Percentiles rank a stretch among this genome's conserved stretches.
phyloP scores from a whole-genome alignment of 2,797 vertebrate species.

The Tenualosa thibaudeaui region DNA sequence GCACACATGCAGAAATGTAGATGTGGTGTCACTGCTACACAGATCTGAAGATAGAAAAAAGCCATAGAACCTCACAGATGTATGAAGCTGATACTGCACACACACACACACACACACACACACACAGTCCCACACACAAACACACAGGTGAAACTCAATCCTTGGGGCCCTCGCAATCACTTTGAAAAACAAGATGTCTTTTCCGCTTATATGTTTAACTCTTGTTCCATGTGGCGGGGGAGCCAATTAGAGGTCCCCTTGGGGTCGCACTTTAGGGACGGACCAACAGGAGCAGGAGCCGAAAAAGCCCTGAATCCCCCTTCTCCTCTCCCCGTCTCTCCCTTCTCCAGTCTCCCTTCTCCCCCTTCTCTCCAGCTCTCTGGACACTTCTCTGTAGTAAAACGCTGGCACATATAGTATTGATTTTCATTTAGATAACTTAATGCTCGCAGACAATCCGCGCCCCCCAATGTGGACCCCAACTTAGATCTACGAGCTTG shows the following conservation, averaged over 20 bases:
- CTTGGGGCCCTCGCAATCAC: slow-evolving; percentile 61
- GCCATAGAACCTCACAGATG: background rate
- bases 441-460: slow-evolving; percentile 93
- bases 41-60: background rate
- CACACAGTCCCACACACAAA: slow-evolving; percentile 47
- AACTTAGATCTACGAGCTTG: slow-evolving; percentile 82
- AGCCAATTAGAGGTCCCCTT: slow-evolving; percentile 77
- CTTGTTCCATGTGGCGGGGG: slow-evolving; percentile 75
- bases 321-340: slow-evolving; percentile 49
- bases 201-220: slow-evolving; percentile 80
- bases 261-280: slow-evolving; percentile 70
- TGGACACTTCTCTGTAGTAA: slow-evolving; percentile 82
- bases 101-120: slow-evolving; percentile 22
- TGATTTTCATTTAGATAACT: slow-evolving; percentile 99
- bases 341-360: slow-evolving; percentile 28
- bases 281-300: slow-evolving; percentile 72
- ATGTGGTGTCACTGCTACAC: background rate
- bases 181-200: slow-evolving; percentile 79
- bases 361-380: slow-evolving; percentile 62
- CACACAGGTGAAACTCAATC: slow-evolving; percentile 67
- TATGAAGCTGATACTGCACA: background rate
- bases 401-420: slow-evolving; percentile 90
- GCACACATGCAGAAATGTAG: slow-evolving; percentile 13
- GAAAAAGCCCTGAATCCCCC: background rate
- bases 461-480: slow-evolving; percentile 76